Conservation (phyloP, 2,113 vertebrate genomes). For the Xiphophorus maculatus region DNA sequence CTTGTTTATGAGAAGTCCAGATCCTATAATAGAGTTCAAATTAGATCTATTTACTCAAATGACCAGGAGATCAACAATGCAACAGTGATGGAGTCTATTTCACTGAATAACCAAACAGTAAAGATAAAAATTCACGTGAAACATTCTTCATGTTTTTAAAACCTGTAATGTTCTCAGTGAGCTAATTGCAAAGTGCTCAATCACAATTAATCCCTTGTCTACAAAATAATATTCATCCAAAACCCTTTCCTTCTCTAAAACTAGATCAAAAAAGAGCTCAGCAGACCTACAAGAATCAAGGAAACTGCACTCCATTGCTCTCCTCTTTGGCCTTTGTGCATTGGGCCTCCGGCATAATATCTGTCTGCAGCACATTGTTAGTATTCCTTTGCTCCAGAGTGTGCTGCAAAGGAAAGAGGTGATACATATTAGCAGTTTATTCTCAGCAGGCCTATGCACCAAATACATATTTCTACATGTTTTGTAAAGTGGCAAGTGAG, state of each 20-base stretch:
- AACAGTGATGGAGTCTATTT: background rate
- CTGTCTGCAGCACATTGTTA: constrained; percentile 38
- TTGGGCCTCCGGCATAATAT: constrained; percentile 25
- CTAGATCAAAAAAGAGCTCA: constrained; percentile 15
- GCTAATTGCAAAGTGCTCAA: background rate
- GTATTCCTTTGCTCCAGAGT: constrained; percentile 16
- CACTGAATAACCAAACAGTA: background rate
- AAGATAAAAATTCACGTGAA: background rate
- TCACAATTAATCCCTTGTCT: background rate
- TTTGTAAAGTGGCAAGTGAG: background rate
- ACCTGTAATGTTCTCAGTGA: background rate
- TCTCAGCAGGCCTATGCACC: background rate
- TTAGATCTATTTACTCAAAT: background rate
- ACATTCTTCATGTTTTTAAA: background rate
- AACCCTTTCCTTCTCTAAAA: constrained; percentile 5
- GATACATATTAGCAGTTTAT: constrained; percentile 13
- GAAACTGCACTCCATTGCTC: background rate
- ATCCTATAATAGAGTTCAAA: background rate
- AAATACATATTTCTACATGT: background rate
- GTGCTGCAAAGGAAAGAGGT: constrained; percentile 14
- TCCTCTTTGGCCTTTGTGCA: constrained; percentile 20
- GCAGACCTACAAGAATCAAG: background rate
- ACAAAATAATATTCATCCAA: background rate
- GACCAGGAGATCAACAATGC: background rate
- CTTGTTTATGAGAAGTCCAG: background rate